Base-by-base conservation (phyloP, 1,140 invertebrate species). In the Matsumurasca onukii region DNA sequence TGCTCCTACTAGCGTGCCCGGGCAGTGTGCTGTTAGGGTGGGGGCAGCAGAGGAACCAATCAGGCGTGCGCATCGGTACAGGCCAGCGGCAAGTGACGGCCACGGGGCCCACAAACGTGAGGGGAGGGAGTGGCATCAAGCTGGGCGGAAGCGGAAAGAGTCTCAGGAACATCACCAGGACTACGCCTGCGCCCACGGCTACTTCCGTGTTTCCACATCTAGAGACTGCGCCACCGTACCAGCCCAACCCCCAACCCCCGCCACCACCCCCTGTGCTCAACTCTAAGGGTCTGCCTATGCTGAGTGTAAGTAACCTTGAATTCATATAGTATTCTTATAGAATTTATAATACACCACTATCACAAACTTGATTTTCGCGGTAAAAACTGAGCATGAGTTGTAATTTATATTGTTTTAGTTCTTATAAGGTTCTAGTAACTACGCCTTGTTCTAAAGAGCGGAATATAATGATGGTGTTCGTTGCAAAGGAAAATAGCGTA, bases 31-130 rank as follows among this genome's bases (percentile, higher is more conserved):
- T 48, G 1, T 34, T 39, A 20, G 70, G 70, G 5, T 71, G 67
- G 70, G 68, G 67, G n/a, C 31, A 66, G 27, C 67, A 69, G 30
- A 65, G 68, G 67, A 71, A 71, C 51, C 67, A 69, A 31, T 67
- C 68, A 1, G 62, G 67, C 0, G 57, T 71, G 3, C 24, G 55
- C 22, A 69, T 71, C 13, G 70, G 70, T 0, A 69, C 69, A 3
- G 61, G 61, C 15, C 24, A 61, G 13, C 45, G 70, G 2, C 57
- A 68, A 12, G 24, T 31, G 3, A 9, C 22, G 9, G 52, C 55
- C 48, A 30, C 31, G 17, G 68, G 63, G 1, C 24, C 57, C 9
- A 62, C 25, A 13, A 30, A 25, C 25, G 45, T 39, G 13, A 20
- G 70, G 22, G 70, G 70, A 3, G 70, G 70, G 1, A 69, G 57